A percentile compares a stretch with the other conserved stretches of the same genome.
phyloP scores from a whole-genome alignment of 2,888 invertebrate species.

The Morinoia aosen region DNA sequence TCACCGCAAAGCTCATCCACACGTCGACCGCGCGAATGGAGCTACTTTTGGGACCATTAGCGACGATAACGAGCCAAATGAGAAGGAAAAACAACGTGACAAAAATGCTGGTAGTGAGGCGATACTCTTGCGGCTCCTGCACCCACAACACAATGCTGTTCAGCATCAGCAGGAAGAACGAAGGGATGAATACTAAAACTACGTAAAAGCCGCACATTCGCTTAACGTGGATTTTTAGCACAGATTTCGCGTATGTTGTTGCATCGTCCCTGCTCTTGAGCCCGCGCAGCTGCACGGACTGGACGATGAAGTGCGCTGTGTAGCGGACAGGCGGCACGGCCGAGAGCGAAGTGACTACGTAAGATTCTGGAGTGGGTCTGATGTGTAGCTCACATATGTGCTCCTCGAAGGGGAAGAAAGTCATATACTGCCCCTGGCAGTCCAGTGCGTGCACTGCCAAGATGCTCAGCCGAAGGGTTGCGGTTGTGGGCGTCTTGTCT shows the following conservation, averaged over 20 bases:
- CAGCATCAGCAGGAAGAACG: constrained; percentile 59
- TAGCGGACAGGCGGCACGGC: background rate
- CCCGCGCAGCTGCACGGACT: background rate
- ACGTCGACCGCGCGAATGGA: constrained; percentile 62
- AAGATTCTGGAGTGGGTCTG: background rate
- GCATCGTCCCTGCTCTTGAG: constrained; percentile 32
- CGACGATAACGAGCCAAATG: constrained; percentile 59
- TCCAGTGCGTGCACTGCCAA: constrained; percentile 6
- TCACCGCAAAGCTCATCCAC: constrained; percentile 64
- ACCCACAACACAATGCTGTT: constrained; percentile 64
- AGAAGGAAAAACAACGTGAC: constrained; percentile 55
- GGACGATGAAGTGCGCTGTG: constrained; percentile 42
- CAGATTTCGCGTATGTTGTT: constrained; percentile 56
- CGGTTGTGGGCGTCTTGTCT: background rate
- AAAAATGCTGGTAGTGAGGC: constrained; percentile 58
- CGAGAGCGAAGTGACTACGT: background rate
- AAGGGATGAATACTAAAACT: constrained; percentile 60
- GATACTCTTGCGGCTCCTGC: constrained; percentile 54
- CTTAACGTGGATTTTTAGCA: constrained; percentile 57
- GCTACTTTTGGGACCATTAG: constrained; percentile 57
- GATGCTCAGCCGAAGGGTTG: background rate
- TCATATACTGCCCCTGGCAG: constrained; percentile 12
- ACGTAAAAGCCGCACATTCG: constrained; percentile 56
- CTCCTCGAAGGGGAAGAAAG: constrained; percentile 42
- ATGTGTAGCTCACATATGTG: constrained; percentile 27